Percentiles rank a stretch among this genome's conserved stretches.
These are phyloP conservation scores for Melolontha melolontha DNA, from an alignment of 2,888 invertebrate species.

Conservation along the genomic window DNA sequence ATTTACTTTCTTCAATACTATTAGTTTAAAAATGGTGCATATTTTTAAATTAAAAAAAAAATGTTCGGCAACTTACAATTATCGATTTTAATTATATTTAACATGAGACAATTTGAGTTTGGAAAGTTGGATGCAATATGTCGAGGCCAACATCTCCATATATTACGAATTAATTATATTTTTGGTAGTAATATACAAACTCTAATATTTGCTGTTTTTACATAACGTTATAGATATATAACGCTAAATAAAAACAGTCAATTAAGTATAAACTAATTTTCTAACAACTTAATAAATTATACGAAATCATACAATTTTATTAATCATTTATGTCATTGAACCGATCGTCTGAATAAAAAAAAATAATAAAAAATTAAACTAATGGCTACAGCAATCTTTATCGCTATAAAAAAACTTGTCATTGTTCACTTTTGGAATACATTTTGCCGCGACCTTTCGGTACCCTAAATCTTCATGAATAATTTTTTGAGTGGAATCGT, in stretches of 20 bases:
- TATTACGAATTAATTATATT: slow-evolving; percentile 31
- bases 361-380: no score
- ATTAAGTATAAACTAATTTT: slow-evolving; percentile 4
- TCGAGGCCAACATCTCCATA: slow-evolving; percentile 31
- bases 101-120: slow-evolving; percentile 3
- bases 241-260: background rate
- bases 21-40: slow-evolving; percentile 6
- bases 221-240: no score
- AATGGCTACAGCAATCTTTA: no score
- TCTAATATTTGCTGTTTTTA: no score
- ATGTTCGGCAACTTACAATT: background rate
- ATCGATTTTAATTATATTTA: slow-evolving; percentile 24
- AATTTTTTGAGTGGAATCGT: no score
- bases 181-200: background rate
- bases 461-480: no score
- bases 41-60: slow-evolving; percentile 5
- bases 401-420: no score
- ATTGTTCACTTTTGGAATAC: no score
- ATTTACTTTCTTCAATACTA: slow-evolving; percentile 16
- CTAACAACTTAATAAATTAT: slow-evolving; percentile 15
- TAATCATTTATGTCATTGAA: no score
- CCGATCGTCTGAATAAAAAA: no score
- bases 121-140: slow-evolving; percentile 37
- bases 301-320: background rate
- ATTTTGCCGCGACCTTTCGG: no score